Conservation (phyloP, 1,140 invertebrate genomes). For the Calliopsis andreniformis region DNA sequence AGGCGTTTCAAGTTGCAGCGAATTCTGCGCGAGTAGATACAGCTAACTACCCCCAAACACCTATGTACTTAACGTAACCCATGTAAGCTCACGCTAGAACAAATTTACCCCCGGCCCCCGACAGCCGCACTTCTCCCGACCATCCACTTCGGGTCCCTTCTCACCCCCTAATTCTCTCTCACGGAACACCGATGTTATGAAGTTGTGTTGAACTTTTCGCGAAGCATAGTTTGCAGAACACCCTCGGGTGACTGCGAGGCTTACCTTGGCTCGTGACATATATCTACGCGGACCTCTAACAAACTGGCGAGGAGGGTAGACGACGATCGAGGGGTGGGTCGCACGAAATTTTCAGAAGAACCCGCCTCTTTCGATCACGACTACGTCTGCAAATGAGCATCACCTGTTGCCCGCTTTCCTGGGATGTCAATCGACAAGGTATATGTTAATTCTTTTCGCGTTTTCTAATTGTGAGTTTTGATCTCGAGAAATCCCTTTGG, state of each 20-base stretch:
- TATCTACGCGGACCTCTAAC: slow-evolving; percentile 60
- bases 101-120: slow-evolving; percentile 72
- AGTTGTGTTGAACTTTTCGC: slow-evolving; percentile 80
- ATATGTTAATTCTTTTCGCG: slow-evolving; percentile 21
- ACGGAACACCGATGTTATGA: slow-evolving; percentile 75
- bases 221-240: slow-evolving; percentile 76
- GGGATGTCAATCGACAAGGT: slow-evolving; percentile 45
- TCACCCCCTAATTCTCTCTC: slow-evolving; percentile 59
- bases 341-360: slow-evolving; percentile 39
- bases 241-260: slow-evolving; percentile 68
- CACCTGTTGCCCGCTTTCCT: slow-evolving; percentile 55
- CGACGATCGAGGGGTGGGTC: slow-evolving; percentile 25
- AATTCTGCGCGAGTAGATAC: slow-evolving; percentile 62
- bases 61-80: slow-evolving; percentile 81
- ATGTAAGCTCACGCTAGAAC: slow-evolving; percentile 82
- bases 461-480: too few relatives aligned
- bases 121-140: slow-evolving; percentile 47
- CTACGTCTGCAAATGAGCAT: slow-evolving; percentile 43
- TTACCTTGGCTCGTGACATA: slow-evolving; percentile 69
- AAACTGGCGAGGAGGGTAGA: slow-evolving; percentile 5
- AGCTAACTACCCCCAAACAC: slow-evolving; percentile 77
- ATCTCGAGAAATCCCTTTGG: too few relatives aligned
- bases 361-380: slow-evolving; percentile 27
- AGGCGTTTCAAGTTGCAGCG: slow-evolving; percentile 68
- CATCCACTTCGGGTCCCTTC: slow-evolving; percentile 69